Conservation (phyloP, 2,113 vertebrate genomes). For the Podarcis raffonei region DNA sequence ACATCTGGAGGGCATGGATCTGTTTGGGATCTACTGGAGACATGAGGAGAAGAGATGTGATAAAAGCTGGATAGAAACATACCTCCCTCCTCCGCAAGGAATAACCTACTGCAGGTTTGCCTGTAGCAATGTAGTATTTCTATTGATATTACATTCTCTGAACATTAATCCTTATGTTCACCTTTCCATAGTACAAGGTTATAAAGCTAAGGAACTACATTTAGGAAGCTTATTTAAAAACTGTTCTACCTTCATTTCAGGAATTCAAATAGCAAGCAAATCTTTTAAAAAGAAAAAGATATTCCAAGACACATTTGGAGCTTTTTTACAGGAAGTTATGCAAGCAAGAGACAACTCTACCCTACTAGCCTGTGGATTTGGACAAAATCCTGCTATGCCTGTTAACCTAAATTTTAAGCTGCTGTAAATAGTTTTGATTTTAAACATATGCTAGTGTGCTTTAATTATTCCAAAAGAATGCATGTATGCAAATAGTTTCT, state of each 20-base stretch:
- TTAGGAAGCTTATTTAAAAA: neutral
- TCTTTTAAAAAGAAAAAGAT: neutral
- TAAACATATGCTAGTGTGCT: neutral
- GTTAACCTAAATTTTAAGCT: neutral
- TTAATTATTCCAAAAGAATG: conserved; percentile 1
- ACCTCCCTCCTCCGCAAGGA: neutral
- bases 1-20: too few species aligned
- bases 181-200: neutral
- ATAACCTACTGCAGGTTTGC: neutral
- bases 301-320: neutral
- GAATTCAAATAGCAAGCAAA: neutral
- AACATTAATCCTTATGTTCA: neutral
- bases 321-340: conserved; percentile 2
- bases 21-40: too few species aligned
- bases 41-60: neutral
- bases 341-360: conserved; percentile 15
- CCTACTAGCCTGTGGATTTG: neutral
- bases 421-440: conserved; percentile 11
- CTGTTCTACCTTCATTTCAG: neutral
- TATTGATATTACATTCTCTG: too few species aligned
- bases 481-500: neutral
- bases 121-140: neutral
- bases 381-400: neutral
- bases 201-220: neutral
- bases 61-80: neutral